Base-by-base conservation (phyloP, 64 coral and sea anemone species). In the Montipora efflorescens region DNA sequence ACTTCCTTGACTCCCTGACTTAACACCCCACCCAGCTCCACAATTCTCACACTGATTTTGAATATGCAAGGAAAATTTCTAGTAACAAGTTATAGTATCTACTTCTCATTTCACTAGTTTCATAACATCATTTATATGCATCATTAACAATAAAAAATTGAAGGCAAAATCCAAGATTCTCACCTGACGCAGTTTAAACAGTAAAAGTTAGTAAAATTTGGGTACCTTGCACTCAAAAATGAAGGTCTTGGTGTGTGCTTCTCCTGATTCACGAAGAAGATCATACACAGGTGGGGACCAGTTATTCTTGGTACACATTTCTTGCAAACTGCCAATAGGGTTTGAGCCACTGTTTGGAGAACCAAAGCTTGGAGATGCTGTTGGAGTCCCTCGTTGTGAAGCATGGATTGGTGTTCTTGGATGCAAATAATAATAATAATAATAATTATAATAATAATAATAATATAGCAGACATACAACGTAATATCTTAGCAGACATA, bases 161-260 rank as follows among this genome's bases (percentile, higher is more conserved):
- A 36, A 36, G 36, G 36, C 36, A 36, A 36, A 36, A 36, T 36
- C 36, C 36, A 36, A 36, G 36, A 36, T 36, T 36, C 36, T 36
- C 36, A 2, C 36, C 2, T 36, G 36, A 36, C 2, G 36, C 36
- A 36, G 36, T 36, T 36, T 2, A 36, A 36, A 36, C 62, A 71
- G 68, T 15, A 71, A 23, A n/a, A 71, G 6, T 20, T 21, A n/a
- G 1, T 22, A 3, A 21, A 4, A 71, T 71, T 21, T 71, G 19
- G 3, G 20, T 80, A 93, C 92, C 83, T 80, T 80, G 77, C 92
- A 93, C 22, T 93, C 84, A 44, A 16, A 87, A 72, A 88, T 64
- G 45, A 93, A 93, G 25, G 48, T 88, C 84, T 74, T 93, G 25
- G 53, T 79, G 44, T 93, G 92, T 93, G 92, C 8, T 47, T 93